Percentiles rank a stretch among this genome's conserved stretches.
phyloP scores from a whole-genome alignment of 2,888 invertebrate species.

The Drosophila monieri region DNA sequence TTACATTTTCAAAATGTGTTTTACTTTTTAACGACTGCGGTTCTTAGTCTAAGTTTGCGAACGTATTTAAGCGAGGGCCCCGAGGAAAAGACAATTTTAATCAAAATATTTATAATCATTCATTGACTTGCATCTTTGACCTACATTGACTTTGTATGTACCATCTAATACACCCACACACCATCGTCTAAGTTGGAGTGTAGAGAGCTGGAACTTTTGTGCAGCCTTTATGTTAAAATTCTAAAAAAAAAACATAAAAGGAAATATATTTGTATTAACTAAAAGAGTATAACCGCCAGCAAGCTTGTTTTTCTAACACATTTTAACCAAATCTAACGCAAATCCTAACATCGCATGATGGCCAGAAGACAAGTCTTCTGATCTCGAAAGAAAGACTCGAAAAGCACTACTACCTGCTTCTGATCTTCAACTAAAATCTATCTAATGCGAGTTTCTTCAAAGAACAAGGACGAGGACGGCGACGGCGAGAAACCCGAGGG shows the following conservation, averaged over 20 bases:
- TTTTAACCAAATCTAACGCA: conserved; percentile 22
- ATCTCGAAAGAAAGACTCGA: too few species aligned
- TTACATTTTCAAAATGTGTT: conserved; percentile 41
- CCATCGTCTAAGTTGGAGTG: conserved; percentile 46
- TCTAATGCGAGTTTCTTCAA: conserved; percentile 41
- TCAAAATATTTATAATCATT: conserved; percentile 52
- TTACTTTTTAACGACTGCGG: conserved; percentile 60
- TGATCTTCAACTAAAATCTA: not conserved
- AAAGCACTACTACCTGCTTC: too few species aligned
- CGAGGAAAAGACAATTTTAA: conserved; percentile 57
- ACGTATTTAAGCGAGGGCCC: conserved; percentile 48
- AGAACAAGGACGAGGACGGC: conserved; percentile 54
- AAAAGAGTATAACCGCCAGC: conserved; percentile 48
- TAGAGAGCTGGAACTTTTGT: conserved; percentile 55
- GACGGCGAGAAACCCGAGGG: conserved; percentile 43
- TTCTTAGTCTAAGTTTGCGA: conserved; percentile 65
- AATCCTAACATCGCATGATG: not conserved
- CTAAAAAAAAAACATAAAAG: conserved; percentile 73
- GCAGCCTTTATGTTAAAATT: conserved; percentile 77
- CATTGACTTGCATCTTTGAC: conserved; percentile 50
- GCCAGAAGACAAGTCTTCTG: too few species aligned
- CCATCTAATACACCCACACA: conserved; percentile 42
- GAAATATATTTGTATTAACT: conserved; percentile 77
- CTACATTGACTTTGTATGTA: conserved; percentile 43
- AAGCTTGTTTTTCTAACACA: conserved; percentile 57